Evolutionary conservation across 2,797 vertebrate genomes (phyloP).

Genomic region (Neosilurus hyrtlii): DNA sequence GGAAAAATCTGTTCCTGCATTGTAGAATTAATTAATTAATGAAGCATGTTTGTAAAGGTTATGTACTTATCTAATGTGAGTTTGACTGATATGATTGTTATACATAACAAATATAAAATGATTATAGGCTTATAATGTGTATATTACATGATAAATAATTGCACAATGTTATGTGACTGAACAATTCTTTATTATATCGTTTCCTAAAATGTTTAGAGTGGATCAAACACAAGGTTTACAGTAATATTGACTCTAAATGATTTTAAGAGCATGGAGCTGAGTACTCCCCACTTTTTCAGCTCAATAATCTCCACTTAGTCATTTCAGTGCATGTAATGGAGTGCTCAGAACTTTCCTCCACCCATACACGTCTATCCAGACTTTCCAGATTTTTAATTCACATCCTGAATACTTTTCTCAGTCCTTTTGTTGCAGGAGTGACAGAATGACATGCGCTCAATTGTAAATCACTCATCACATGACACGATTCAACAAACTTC

Average conservation of each 20-base stretch:
- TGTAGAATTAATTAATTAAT: background rate
- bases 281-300: background rate
- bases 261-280: background rate
- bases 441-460: background rate
- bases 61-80: background rate
- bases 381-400: constrained; percentile 7
- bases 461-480: constrained; percentile 14
- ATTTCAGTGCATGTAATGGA: constrained; percentile 27
- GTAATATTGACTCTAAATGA: background rate
- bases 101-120: background rate
- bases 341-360: constrained; percentile 6
- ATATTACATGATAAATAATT: background rate
- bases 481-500: background rate
- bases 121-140: background rate
- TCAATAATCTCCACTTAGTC: constrained; percentile 28
- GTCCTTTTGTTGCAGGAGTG: constrained; percentile 12
- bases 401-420: constrained; percentile 1
- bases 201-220: background rate
- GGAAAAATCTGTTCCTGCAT: background rate
- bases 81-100: background rate
- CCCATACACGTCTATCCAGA: constrained; percentile 27
- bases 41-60: background rate
- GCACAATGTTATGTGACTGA: background rate
- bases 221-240: background rate
- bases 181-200: background rate